phyloP scores from a whole-genome alignment of 2,888 invertebrate genomes.

The Hartigia nigra region DNA sequence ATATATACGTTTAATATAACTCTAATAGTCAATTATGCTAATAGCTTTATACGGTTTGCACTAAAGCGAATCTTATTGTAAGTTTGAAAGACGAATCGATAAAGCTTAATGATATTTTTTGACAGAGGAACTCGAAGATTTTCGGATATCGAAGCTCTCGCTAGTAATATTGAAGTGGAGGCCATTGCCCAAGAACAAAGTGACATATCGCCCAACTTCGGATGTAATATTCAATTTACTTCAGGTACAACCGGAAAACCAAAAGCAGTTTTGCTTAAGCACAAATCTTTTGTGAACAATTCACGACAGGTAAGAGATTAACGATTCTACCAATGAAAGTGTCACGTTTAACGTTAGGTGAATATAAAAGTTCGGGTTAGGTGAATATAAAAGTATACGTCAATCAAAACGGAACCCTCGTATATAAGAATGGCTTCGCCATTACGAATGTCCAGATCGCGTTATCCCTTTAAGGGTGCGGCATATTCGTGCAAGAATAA shows the following conservation, averaged over 20 bases:
- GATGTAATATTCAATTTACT: constrained; percentile 84
- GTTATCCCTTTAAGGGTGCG: not conserved
- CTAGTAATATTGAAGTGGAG: constrained; percentile 51
- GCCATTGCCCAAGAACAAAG: constrained; percentile 68
- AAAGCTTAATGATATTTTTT: constrained; percentile 19
- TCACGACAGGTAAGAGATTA: constrained; percentile 71
- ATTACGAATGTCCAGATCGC: not conserved
- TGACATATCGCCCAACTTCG: constrained; percentile 73
- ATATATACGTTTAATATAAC: not conserved
- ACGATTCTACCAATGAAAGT: not conserved
- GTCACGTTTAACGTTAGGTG: not conserved
- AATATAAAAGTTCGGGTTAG: not conserved
- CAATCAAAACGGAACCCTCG: not conserved
- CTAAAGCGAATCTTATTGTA: not conserved
- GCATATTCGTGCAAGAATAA: not conserved
- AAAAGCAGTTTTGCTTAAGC: constrained; percentile 80
- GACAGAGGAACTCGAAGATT: constrained; percentile 65
- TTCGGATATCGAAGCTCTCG: constrained; percentile 62
- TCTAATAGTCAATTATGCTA: not conserved
- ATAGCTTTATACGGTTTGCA: not conserved
- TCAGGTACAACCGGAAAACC: constrained; percentile 87
- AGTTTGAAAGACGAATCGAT: not conserved
- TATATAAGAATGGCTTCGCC: not conserved
- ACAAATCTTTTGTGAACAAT: constrained; percentile 83
- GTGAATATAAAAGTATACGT: not conserved